Percentiles rank a stretch among this genome's conserved stretches.
Conservation (phyloP, 2,888 invertebrate species). For the Lepeophtheirus nordmannii region DNA sequence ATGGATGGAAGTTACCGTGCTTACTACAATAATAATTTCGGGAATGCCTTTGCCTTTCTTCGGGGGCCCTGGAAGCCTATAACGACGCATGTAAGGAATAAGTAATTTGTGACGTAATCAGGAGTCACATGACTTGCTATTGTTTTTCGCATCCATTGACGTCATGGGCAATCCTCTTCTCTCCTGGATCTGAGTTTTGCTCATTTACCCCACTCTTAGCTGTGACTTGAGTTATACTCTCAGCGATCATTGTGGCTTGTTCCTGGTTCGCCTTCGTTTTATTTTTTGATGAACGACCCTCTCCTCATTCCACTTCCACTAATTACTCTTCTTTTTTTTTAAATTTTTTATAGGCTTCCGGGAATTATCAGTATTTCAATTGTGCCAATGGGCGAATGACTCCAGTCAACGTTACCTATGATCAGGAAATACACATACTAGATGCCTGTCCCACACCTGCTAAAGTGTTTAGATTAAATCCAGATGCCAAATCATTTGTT, state of each 20-base stretch:
- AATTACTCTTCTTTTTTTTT: too few species aligned
- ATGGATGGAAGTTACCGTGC: background rate
- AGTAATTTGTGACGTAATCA: background rate
- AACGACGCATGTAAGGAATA: background rate
- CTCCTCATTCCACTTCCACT: too few species aligned
- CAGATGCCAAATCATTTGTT: conserved; percentile 1
- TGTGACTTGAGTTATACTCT: too few species aligned
- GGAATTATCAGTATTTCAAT: background rate
- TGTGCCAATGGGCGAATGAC: background rate
- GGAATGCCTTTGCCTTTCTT: background rate
- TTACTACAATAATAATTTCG: background rate
- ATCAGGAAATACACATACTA: background rate
- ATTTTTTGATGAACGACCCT: too few species aligned
- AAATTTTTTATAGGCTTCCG: background rate
- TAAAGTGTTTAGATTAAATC: background rate
- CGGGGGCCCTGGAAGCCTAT: background rate
- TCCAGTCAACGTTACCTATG: background rate
- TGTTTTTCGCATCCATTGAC: too few species aligned
- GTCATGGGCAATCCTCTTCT: too few species aligned
- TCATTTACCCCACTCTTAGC: too few species aligned
- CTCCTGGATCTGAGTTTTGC: too few species aligned
- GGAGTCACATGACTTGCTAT: background rate
- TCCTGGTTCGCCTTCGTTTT: too few species aligned
- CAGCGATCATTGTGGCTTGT: too few species aligned
- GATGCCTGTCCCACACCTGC: background rate